Evolutionary conservation across 1,140 invertebrate species (phyloP), one percentile per base, ranked within the genome.

Genomic region (Eciton burchellii): DNA sequence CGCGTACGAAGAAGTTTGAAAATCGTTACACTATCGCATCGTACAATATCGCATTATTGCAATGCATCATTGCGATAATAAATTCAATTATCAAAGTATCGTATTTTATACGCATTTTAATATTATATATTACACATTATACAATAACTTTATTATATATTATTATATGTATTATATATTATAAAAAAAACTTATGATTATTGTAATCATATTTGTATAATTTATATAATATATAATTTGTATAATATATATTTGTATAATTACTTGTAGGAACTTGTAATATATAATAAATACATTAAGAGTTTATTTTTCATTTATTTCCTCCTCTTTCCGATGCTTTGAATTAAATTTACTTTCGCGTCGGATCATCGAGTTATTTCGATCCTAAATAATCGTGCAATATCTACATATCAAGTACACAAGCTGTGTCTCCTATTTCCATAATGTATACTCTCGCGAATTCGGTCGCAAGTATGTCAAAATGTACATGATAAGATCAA

Each of bases 331-430:
- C 49, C 21, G n/a, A 35, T 41, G 43, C 11, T 0, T 59, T 60
- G 12, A 5, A 16, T 62, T 41, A 74, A 76, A 74, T 45, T 14
- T n/a, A 19, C 11, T n/a, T 12, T n/a, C 11, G 4, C 47, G 56
- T 9, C 26, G 35, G 45, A n/a, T 60, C 26, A 8, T 12, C 43
- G n/a, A 41, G 6, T 8, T 35, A 35, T 6, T 16, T 74, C 35
- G 24, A 73, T 60, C 29, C 26, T 65, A 76, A 76, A 63, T 26
- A 76, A 76, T 65, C 72, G 49, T 65, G 43, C 35, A 52, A 63
- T 52, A 49, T 65, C 24, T 29, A 65, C 49, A 16, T 9, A 14
- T 4, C 6, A n/a, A 19, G 0, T 3, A 6, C 4, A 19, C 60
- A 21, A n/a, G 43, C 5, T 26, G 59, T 19, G 26, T n/a, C n/a